A percentile compares a stretch with the other conserved stretches of the same genome.
Evolutionary conservation across 2,888 invertebrate species (phyloP).

Genomic region (Orchestes rusci): DNA sequence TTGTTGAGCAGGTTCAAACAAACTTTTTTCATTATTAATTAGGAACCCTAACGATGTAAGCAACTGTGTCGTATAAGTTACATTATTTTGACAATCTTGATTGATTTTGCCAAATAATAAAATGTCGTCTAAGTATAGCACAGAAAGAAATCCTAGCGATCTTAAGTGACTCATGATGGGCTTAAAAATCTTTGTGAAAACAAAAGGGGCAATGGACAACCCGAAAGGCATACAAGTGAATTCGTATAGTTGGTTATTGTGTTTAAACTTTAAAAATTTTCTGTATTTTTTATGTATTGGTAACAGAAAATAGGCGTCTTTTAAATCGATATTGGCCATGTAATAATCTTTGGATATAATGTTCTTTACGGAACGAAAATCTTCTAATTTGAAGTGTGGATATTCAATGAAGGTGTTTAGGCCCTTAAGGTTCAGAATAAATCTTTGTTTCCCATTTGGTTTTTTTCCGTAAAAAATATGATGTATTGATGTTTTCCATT

Average conservation of each 20-base stretch:
- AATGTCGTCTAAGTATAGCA: neutral
- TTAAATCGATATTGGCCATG: no score
- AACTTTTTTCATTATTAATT: neutral
- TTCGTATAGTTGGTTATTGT: neutral
- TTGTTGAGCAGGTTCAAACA: neutral
- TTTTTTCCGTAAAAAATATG: constrained; percentile 10
- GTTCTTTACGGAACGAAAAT: no score
- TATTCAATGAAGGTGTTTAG: no score
- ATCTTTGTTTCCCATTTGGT: constrained; percentile 1
- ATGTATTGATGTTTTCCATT: constrained; percentile 5
- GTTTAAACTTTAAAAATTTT: neutral
- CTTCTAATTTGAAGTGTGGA: no score
- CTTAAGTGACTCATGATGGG: neutral
- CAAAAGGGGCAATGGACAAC: neutral
- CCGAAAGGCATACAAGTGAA: neutral
- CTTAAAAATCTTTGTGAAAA: neutral
- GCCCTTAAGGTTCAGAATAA: no score
- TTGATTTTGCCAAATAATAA: no score
- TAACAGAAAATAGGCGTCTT: neutral
- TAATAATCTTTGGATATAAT: no score
- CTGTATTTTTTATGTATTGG: neutral
- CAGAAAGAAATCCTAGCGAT: neutral
- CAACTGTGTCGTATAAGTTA: neutral
- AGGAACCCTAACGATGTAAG: neutral
- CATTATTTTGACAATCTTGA: neutral